Base-by-base conservation (phyloP, 2,888 invertebrate species). In the Tanypteryx hageni region DNA sequence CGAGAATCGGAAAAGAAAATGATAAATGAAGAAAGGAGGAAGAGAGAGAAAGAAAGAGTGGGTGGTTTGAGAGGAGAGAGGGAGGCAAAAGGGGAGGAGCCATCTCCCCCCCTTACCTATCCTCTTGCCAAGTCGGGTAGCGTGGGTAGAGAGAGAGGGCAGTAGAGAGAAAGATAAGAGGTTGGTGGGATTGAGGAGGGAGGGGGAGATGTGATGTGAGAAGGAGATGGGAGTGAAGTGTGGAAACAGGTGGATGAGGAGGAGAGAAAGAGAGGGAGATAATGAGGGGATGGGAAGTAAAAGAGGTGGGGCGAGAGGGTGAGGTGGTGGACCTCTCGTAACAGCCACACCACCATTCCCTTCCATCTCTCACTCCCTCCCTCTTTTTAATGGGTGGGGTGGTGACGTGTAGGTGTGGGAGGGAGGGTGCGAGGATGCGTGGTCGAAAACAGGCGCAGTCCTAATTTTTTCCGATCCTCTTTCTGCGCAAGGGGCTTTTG, bases 161-260 rank as follows among this genome's bases (percentile, higher is more conserved):
- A 56, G 84, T 76, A 84, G 56, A 9, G 16, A 22, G 11, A n/a
- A 13, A 59, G 59, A 68, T 68, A 68, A 68, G 68, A 68, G n/a
- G 68, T 22, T 68, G 68, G 68, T 68, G 68, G 68, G 64, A 64
- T 16, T 64, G 64, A 14, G 31, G 86, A 61, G 61, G n/a, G 57
- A 31, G 56, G 18, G 56, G 57, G 83, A 83, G 56, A 83, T 57
- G 59, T 61, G 86, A 86, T 86, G 86, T 18, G 86, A 64, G 86
- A 64, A 86, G 86, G 59, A 86, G 86, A 86, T 86, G 89, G 59
- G 68, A 89, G 89, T 89, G 89, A 89, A 89, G 89, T 89, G 89
- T 89, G 64, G 64, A 68, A 89, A 89, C 89, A 89, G 89, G 89
- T 89, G 89, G 89, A 89, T 44, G 56, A 68, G 31, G 14, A 22